These are phyloP conservation scores for Condylostylus longicornis DNA, from an alignment of 1,140 invertebrate species.

Conservation along the genomic window DNA sequence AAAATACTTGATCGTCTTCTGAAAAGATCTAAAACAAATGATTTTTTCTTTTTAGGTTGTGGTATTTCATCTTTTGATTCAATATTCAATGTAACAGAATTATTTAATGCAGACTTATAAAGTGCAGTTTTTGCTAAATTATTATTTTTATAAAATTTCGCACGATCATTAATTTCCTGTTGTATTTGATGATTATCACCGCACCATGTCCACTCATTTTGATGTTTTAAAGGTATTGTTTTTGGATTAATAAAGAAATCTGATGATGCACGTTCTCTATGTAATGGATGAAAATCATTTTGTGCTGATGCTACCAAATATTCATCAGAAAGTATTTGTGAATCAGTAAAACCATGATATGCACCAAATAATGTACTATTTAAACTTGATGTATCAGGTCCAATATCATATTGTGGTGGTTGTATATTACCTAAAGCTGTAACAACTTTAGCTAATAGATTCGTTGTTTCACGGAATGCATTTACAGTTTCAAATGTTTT, in stretches of 20 bases:
- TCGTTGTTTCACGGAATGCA: conserved; percentile 51
- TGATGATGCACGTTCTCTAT: conserved; percentile 36
- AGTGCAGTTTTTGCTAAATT: no score
- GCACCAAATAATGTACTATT: conserved; percentile 27
- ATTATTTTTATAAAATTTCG: no score
- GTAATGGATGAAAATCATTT: conserved; percentile 28
- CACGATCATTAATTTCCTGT: conserved; percentile 25
- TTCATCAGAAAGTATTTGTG: conserved; percentile 52
- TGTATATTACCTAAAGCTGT: conserved; percentile 53
- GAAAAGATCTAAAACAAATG: no score
- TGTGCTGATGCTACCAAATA: conserved; percentile 38
- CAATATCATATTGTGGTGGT: conserved; percentile 32
- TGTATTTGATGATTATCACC: conserved; percentile 30
- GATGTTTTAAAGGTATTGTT: conserved; percentile 10
- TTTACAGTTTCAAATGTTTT: conserved; percentile 48
- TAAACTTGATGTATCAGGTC: conserved; percentile 10
- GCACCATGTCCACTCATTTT: conserved; percentile 31
- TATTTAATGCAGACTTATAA: no score
- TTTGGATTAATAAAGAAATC: conserved; percentile 22
- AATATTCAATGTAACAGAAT: no score
- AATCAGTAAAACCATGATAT: conserved; percentile 48
- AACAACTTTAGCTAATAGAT: conserved; percentile 55
- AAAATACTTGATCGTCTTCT: no score
- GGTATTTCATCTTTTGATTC: no score
- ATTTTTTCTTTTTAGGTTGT: no score